Percentiles rank a stretch among this genome's conserved stretches.
These are phyloP conservation scores for Cyphomyrus discorhynchus DNA, from an alignment of 2,113 vertebrate genomes.

Conservation along the genomic window DNA sequence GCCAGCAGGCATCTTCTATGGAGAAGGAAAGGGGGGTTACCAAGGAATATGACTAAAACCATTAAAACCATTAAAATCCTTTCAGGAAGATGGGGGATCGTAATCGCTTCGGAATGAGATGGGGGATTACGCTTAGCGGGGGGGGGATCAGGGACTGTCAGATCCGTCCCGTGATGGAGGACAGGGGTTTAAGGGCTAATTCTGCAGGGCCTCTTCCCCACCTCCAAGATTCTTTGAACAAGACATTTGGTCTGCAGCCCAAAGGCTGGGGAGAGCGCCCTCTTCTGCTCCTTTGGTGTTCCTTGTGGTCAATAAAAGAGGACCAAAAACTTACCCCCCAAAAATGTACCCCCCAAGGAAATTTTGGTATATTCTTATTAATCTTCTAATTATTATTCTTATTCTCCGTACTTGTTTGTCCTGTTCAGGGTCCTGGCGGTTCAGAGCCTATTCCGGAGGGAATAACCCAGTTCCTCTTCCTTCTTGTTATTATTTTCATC, in stretches of 20 bases:
- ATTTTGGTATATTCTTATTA: neutral
- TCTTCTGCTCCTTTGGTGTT: neutral
- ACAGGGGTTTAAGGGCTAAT: neutral
- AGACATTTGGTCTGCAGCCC: neutral
- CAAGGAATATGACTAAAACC: neutral
- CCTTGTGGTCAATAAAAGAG: neutral
- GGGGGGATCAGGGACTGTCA: neutral
- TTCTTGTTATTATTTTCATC: neutral
- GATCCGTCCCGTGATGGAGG: neutral
- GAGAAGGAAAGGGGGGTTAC: neutral
- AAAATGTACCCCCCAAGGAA: neutral
- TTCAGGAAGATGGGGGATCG: neutral
- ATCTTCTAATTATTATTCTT: neutral
- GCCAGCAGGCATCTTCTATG: neutral
- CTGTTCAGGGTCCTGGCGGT: neutral
- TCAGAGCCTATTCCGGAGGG: neutral
- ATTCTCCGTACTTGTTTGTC: neutral
- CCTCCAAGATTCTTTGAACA: neutral
- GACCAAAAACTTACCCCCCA: neutral
- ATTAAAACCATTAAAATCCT: neutral
- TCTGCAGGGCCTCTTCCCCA: neutral
- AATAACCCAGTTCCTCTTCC: neutral
- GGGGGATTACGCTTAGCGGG: neutral
- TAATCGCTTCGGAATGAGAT: conserved; percentile 8
- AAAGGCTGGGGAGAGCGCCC: neutral